Conservation (phyloP, 2,888 invertebrate species). For the Himalopsyche tibetana region DNA sequence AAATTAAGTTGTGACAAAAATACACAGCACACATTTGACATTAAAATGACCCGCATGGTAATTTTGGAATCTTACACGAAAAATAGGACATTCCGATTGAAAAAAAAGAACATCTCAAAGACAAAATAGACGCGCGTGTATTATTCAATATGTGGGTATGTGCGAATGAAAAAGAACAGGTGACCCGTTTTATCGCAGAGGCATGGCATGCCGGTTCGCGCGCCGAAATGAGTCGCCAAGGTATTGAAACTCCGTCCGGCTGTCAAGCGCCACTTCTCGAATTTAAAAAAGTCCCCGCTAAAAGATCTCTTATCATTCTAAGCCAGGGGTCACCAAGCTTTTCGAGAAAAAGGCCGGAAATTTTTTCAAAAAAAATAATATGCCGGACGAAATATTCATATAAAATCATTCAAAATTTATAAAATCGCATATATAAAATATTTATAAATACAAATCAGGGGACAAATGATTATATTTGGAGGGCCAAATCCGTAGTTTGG, state of each 20-base stretch:
- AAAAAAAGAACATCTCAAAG: neutral
- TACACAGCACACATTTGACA: neutral
- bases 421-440: too few relatives aligned
- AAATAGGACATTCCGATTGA: neutral
- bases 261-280: neutral
- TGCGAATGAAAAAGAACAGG: conserved; percentile 8
- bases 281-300: neutral
- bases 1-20: too few relatives aligned
- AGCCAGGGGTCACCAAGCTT: neutral
- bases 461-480: too few relatives aligned
- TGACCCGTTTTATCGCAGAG: neutral
- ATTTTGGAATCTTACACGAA: neutral
- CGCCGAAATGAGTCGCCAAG: conserved; percentile 10
- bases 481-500: too few relatives aligned
- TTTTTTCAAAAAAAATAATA: too few relatives aligned
- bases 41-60: neutral
- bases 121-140: neutral
- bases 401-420: too few relatives aligned
- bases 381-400: too few relatives aligned
- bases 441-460: too few relatives aligned
- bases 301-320: neutral
- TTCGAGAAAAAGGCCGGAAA: too few relatives aligned
- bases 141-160: neutral
- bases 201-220: neutral
- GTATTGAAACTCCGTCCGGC: neutral